Evolutionary conservation across 2,797 vertebrate genomes (phyloP).

Genomic region (Sebastes steindachneri): DNA sequence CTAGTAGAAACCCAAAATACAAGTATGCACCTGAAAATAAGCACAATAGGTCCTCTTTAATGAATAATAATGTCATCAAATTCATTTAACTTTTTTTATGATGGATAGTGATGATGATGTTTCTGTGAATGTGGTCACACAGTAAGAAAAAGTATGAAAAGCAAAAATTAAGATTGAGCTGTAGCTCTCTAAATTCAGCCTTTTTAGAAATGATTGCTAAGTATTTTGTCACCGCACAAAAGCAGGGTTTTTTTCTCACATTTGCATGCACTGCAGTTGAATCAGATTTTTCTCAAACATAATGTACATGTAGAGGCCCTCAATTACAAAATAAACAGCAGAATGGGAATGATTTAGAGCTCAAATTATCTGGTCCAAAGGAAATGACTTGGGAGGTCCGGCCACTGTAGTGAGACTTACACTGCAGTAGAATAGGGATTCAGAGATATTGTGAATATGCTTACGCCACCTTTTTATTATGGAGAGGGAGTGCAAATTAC

Average conservation of each 20-base stretch:
- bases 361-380: slow-evolving; percentile 52
- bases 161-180: not conserved
- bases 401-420: slow-evolving; percentile 22
- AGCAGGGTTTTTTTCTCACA: slow-evolving; percentile 8
- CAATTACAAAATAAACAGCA: slow-evolving; percentile 58
- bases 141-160: not conserved
- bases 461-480: slow-evolving; percentile 40
- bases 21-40: no score
- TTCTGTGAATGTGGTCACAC: not conserved
- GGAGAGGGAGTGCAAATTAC: slow-evolving; percentile 32
- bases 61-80: not conserved
- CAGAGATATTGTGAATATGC: slow-evolving; percentile 41
- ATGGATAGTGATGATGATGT: not conserved
- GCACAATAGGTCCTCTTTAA: no score
- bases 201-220: slow-evolving; percentile 17
- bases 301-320: slow-evolving; percentile 22
- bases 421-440: slow-evolving; percentile 34
- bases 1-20: no score
- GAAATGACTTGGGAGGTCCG: slow-evolving; percentile 38
- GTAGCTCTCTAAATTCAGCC: not conserved
- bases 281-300: slow-evolving; percentile 48
- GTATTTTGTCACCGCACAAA: slow-evolving; percentile 34
- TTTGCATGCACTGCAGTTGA: slow-evolving; percentile 49
- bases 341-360: slow-evolving; percentile 45
- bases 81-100: not conserved